Conservation (phyloP, 2,888 invertebrate genomes). For the Drosophila lacicola region DNA sequence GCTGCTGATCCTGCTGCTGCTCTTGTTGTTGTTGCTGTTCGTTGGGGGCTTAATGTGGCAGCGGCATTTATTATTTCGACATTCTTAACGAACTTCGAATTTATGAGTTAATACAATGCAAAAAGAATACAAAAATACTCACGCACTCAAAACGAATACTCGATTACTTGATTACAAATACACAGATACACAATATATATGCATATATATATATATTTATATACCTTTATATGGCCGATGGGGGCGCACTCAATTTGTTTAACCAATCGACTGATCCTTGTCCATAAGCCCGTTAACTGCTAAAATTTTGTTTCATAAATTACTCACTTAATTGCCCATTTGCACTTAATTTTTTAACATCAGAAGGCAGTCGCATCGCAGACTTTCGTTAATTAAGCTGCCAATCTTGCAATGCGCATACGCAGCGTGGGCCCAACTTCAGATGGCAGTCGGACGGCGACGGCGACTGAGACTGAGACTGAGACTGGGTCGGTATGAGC, state of each 20-base stretch:
- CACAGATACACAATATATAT: not conserved
- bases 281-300: slow-evolving; percentile 50
- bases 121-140: slow-evolving; percentile 55
- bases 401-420: slow-evolving; percentile 61
- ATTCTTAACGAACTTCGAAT: slow-evolving; percentile 82
- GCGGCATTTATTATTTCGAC: slow-evolving; percentile 82
- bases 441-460: too few species aligned
- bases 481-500: slow-evolving; percentile 2
- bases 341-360: slow-evolving; percentile 76
- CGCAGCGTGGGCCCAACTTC: slow-evolving; percentile 65
- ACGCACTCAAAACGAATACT: slow-evolving; percentile 26
- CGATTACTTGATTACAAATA: slow-evolving; percentile 4
- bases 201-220: slow-evolving; percentile 5
- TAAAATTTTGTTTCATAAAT: slow-evolving; percentile 72
- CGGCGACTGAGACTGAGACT: not conserved
- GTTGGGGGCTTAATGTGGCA: slow-evolving; percentile 72
- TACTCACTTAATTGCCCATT: slow-evolving; percentile 75
- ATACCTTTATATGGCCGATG: slow-evolving; percentile 1
- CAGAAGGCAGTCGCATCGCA: slow-evolving; percentile 19
- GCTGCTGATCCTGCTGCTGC: not conserved
- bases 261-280: slow-evolving; percentile 65
- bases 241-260: slow-evolving; percentile 58
- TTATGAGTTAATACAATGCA: slow-evolving; percentile 81
- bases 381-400: slow-evolving; percentile 68
- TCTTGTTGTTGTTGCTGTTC: slow-evolving; percentile 28